Conservation (phyloP, 2,113 vertebrate species). For the Sciurus niger region DNA sequence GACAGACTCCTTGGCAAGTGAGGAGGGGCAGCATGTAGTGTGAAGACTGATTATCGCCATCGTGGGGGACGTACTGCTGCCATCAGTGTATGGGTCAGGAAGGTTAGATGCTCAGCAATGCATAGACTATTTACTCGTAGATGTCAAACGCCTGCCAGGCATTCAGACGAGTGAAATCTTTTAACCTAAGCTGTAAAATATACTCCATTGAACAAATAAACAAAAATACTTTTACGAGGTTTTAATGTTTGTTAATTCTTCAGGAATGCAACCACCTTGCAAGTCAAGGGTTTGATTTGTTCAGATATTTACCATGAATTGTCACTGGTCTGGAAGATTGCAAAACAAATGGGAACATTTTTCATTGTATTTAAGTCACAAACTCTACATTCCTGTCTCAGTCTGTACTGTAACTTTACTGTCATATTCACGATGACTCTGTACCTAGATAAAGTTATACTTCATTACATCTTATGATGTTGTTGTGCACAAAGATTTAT, state of each 20-base stretch:
- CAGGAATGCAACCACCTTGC: background rate
- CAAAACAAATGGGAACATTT: too few species aligned
- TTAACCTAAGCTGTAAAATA: background rate
- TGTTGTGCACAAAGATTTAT: background rate
- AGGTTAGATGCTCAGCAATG: background rate
- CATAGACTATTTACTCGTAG: background rate
- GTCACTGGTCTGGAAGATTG: background rate
- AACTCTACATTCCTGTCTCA: rapidly evolving
- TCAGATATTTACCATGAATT: background rate
- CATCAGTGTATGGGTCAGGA: rapidly evolving
- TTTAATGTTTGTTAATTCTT: background rate
- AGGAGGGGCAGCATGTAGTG: background rate
- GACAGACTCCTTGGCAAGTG: background rate
- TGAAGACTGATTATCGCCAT: background rate
- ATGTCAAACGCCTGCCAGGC: background rate
- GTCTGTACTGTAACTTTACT: background rate
- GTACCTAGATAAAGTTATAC: rapidly evolving
- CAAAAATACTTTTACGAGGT: background rate
- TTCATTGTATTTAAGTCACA: background rate
- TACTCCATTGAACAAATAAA: background rate
- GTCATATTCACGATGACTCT: background rate
- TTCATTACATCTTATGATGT: background rate
- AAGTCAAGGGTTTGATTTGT: conserved; percentile 25
- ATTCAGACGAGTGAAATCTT: background rate
- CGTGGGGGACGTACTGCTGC: background rate